A percentile compares a stretch with the other conserved stretches of the same genome.
Evolutionary conservation across 2,888 invertebrate species (phyloP).

Genomic region (Hyposoter dolosus): DNA sequence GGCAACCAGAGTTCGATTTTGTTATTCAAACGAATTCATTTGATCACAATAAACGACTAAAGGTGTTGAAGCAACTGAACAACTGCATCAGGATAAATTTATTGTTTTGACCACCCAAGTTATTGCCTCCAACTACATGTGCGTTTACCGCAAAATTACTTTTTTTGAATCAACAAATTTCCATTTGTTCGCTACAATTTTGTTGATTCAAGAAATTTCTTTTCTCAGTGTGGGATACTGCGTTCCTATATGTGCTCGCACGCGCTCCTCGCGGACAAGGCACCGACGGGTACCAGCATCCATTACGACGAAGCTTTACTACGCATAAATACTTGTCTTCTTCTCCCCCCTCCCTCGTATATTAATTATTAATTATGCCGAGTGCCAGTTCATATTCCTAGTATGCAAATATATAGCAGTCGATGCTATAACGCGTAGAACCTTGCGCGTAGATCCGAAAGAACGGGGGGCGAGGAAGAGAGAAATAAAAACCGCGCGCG

Average conservation of each 20-base stretch:
- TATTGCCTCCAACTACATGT: too few species aligned
- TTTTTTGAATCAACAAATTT: too few species aligned
- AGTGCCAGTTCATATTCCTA: constrained; percentile 12
- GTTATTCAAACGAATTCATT: too few species aligned
- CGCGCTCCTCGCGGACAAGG: background rate
- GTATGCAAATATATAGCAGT: constrained; percentile 30
- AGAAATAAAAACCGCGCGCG: too few species aligned
- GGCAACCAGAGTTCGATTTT: too few species aligned
- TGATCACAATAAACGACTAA: too few species aligned
- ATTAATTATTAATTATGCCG: constrained; percentile 35
- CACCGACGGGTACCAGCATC: constrained; percentile 47
- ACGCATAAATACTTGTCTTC: constrained; percentile 15
- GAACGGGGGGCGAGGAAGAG: background rate
- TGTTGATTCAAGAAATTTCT: too few species aligned
- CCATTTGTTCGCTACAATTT: too few species aligned
- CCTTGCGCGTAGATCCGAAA: constrained; percentile 3
- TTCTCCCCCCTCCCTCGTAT: background rate
- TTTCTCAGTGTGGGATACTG: background rate
- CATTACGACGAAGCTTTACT: constrained; percentile 5
- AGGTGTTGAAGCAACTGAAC: too few species aligned
- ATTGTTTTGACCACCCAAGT: too few species aligned
- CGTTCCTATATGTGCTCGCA: background rate
- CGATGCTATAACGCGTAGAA: constrained; percentile 20
- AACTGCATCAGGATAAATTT: too few species aligned
- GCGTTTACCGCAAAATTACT: too few species aligned